phyloP scores from a whole-genome alignment of 2,888 invertebrate species.

The Zootermopsis nevadensis region DNA sequence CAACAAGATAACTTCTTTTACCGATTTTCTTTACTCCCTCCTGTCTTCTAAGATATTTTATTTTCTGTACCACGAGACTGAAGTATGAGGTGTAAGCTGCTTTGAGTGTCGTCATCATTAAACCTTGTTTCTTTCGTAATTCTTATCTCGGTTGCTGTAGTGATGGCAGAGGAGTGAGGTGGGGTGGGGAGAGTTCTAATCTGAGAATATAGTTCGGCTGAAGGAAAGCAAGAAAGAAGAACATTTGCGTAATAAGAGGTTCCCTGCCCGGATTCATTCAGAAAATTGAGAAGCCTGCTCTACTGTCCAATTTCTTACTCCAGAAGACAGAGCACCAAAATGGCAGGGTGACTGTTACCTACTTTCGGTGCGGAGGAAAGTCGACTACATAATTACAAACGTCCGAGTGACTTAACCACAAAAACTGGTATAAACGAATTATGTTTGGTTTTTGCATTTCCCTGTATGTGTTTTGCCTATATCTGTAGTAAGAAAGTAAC shows the following conservation, averaged over 20 bases:
- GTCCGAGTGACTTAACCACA: too few relatives aligned
- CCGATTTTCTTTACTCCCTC: slow-evolving; percentile 14
- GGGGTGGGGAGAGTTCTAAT: neutral
- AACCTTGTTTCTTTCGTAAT: slow-evolving; percentile 18
- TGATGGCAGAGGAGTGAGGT: neutral
- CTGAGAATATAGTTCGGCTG: neutral
- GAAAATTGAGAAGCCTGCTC: neutral
- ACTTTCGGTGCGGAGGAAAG: too few relatives aligned
- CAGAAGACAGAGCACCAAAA: too few relatives aligned
- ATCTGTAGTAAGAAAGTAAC: neutral
- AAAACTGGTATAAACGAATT: too few relatives aligned
- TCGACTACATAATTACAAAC: too few relatives aligned
- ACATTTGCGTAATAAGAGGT: slow-evolving; percentile 30
- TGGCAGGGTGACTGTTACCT: too few relatives aligned
- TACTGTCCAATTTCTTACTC: neutral
- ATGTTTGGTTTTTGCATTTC: too few relatives aligned
- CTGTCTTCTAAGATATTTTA: slow-evolving; percentile 31
- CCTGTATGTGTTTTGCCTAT: too few relatives aligned
- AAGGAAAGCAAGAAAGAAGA: slow-evolving; percentile 8
- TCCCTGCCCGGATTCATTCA: neutral
- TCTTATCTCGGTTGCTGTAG: neutral
- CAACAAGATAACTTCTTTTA: slow-evolving; percentile 45
- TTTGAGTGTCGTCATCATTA: slow-evolving; percentile 33
- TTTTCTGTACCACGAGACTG: slow-evolving; percentile 16
- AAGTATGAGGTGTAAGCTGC: slow-evolving; percentile 31